Evolutionary conservation across 2,797 vertebrate genomes (phyloP), one percentile per base, ranked within the genome.

Genomic region (Odontamblyopus rebecca): DNA sequence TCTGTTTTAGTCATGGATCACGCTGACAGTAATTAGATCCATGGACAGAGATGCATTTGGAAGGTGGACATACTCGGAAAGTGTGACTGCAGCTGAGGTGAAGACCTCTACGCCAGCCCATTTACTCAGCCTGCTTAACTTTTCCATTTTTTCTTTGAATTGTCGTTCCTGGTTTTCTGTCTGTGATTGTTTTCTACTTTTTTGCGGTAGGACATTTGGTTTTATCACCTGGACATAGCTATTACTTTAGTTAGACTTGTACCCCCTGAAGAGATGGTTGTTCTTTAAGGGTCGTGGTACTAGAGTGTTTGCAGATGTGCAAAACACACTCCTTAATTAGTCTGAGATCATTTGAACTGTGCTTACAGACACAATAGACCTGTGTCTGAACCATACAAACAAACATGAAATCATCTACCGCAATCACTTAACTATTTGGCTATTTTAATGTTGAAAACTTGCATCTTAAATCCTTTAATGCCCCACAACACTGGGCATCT

Each of bases 251-350:
- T 61, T 71, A 74, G 77, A 38, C n/a, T 32, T 54, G 71, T 66
- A 62, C 77, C 74, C 74, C 79, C 83, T 75, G 75, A 80, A 73
- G 83, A 76, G 78, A 76, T 74, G 70, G 59, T 74, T 71, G 3
- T 60, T 77, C 72, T 85, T 72, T n/a, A 32, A 57, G 73, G 72
- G 79, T 80, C 70, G 61, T 60, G 74, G 62, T n/a, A 38, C 67
- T 13, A 73, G 75, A 89, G 81, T 77, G 84, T 82, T 89, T 18
- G 71, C 90, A 91, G 87, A 89, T 89, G 86, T 86, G 74, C 66
- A 66, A 61, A 70, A 68, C 61, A 77, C 32, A 12, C 79, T 68
- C 61, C 62, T 54, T 82, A 81, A 85, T 89, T 80, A 77, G 69
- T 75, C 63, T 26, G 67, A 73, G 72, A 79, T 86, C 66, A 68